Conservation (phyloP, 2,888 invertebrate genomes). For the Metalampra italica region DNA sequence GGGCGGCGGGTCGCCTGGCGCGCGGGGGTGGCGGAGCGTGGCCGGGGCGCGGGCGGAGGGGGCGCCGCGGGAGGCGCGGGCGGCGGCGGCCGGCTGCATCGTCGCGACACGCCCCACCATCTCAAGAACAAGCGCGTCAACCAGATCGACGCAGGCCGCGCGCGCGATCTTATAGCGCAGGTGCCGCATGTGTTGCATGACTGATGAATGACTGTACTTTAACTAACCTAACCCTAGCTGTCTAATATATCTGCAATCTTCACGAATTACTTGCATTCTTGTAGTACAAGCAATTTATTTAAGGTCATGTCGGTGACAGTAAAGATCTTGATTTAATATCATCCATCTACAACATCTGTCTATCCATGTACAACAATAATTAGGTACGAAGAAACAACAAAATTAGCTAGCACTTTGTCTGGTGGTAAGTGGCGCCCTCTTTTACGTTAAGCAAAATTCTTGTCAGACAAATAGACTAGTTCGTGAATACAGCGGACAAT, state of each 20-base stretch:
- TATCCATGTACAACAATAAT: too few relatives aligned
- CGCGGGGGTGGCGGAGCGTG: conserved; percentile 44
- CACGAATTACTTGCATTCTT: not conserved
- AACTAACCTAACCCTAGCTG: not conserved
- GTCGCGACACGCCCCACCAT: conserved; percentile 99
- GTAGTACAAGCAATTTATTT: too few relatives aligned
- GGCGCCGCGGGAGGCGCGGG: conserved; percentile 48
- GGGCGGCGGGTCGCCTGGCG: conserved; percentile 79
- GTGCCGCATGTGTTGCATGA: conserved; percentile 32
- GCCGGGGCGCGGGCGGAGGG: conserved; percentile 48
- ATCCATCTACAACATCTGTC: too few relatives aligned
- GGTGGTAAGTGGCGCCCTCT: too few relatives aligned
- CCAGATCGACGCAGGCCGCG: conserved; percentile 65
- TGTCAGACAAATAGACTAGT: too few relatives aligned
- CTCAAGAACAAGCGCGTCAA: conserved; percentile 97
- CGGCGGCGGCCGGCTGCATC: conserved; percentile 84
- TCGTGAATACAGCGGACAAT: too few relatives aligned
- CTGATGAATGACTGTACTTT: not conserved
- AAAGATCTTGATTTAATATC: too few relatives aligned
- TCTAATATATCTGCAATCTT: not conserved
- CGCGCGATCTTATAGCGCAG: conserved; percentile 69
- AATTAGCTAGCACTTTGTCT: too few relatives aligned
- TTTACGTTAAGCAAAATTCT: too few relatives aligned
- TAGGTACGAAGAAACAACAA: too few relatives aligned
- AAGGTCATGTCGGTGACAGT: too few relatives aligned